Conservation (phyloP, 2,113 vertebrate genomes). For the Hypomesus transpacificus region DNA sequence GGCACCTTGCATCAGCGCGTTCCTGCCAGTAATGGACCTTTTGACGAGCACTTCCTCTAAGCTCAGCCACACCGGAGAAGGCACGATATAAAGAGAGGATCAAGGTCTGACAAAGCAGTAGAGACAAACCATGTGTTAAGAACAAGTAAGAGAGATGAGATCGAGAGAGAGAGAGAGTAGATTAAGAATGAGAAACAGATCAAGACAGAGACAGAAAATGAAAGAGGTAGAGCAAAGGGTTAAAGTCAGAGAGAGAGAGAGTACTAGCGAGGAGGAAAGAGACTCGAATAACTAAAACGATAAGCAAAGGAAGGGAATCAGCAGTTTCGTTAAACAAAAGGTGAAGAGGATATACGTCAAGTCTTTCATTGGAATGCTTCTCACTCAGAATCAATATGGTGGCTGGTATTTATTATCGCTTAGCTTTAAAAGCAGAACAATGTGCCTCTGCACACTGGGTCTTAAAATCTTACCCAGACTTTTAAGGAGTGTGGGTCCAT, state of each 20-base stretch:
- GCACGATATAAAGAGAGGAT: too few species aligned
- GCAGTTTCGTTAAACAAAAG: background rate
- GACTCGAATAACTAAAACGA: background rate
- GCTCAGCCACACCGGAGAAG: background rate
- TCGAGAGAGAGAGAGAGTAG: background rate
- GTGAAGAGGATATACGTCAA: too few species aligned
- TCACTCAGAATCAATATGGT: background rate
- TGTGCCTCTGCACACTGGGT: background rate
- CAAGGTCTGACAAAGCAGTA: too few species aligned
- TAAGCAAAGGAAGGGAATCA: background rate
- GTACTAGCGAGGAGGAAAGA: background rate
- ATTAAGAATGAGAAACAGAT: background rate
- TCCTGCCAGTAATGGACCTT: background rate
- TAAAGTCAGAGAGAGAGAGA: background rate
- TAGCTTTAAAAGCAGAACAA: background rate
- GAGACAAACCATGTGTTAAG: too few species aligned
- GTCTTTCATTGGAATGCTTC: background rate
- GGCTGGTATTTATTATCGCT: background rate
- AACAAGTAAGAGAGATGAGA: background rate
- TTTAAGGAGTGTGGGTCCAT: background rate
- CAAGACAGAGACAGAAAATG: background rate
- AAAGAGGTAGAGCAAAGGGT: background rate
- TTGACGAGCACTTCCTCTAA: constrained; percentile 4
- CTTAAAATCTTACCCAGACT: constrained; percentile 27
- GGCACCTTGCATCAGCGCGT: background rate